Percentiles rank a stretch among this genome's conserved stretches.
Evolutionary conservation across 2,888 invertebrate species (phyloP).

Genomic region (Tanypteryx hageni): DNA sequence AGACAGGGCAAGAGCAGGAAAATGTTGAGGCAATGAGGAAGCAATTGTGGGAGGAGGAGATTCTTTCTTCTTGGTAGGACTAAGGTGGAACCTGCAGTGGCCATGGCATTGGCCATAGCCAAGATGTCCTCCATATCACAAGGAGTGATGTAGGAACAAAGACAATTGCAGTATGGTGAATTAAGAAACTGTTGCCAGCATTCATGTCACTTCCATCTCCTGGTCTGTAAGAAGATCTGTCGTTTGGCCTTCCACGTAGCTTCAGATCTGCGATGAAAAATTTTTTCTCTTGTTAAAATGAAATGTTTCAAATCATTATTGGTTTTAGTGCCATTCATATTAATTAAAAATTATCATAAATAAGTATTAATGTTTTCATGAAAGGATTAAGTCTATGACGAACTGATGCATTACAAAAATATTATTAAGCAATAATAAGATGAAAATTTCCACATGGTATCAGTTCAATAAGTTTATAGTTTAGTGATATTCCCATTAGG

Average conservation of each 20-base stretch:
- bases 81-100: slow-evolving; percentile 50
- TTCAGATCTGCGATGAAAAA: slow-evolving; percentile 31
- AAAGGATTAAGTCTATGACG: no score
- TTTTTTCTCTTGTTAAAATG: no score
- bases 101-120: slow-evolving; percentile 50
- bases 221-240: slow-evolving; percentile 53
- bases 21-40: slow-evolving; percentile 26
- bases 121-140: slow-evolving; percentile 45
- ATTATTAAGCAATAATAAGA: no score
- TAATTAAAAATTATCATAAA: no score
- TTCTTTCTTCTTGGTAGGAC: background rate
- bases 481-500: no score
- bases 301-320: no score
- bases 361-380: no score
- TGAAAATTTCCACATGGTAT: no score
- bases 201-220: slow-evolving; percentile 47
- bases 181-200: background rate
- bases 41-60: slow-evolving; percentile 33
- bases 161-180: background rate
- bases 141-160: slow-evolving; percentile 38
- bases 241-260: slow-evolving; percentile 38
- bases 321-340: no score
- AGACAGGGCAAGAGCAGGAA: slow-evolving; percentile 2
- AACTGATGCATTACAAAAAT: no score
- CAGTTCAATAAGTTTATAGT: no score